phyloP scores from a whole-genome alignment of 2,888 invertebrate genomes.

The Euphydryas editha region DNA sequence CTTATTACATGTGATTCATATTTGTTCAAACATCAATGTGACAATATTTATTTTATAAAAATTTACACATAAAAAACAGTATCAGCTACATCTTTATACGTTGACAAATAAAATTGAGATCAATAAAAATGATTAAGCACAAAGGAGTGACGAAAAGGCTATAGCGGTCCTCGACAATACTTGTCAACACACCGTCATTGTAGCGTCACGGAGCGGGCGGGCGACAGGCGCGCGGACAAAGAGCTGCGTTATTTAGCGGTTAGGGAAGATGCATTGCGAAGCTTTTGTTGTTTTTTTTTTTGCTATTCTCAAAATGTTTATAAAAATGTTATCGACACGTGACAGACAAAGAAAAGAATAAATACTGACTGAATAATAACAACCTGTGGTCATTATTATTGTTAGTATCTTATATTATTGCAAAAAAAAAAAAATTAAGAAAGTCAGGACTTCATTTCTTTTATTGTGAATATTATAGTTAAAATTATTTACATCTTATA shows the following conservation, averaged over 20 bases:
- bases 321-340: neutral
- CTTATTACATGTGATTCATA: neutral
- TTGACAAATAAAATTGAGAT: slow-evolving; percentile 19
- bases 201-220: slow-evolving; percentile 44
- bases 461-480: no score
- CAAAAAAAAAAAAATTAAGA: no score
- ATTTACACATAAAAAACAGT: neutral
- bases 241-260: slow-evolving; percentile 50
- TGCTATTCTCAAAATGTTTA: slow-evolving; percentile 14
- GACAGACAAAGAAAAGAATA: neutral
- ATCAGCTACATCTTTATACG: slow-evolving; percentile 9
- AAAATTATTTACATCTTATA: no score
- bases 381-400: neutral
- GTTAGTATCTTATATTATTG: no score
- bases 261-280: slow-evolving; percentile 26
- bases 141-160: slow-evolving; percentile 37
- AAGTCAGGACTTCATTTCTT: no score
- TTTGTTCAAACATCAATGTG: no score
- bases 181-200: slow-evolving; percentile 67
- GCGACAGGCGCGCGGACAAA: slow-evolving; percentile 61
- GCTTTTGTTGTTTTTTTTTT: slow-evolving; percentile 20
- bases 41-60: neutral
- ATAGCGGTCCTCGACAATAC: slow-evolving; percentile 56
- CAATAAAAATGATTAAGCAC: slow-evolving; percentile 37
- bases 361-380: neutral